A percentile compares a stretch with the other conserved stretches of the same genome.
These are phyloP conservation scores for Thunnus albacares DNA, from an alignment of 2,797 vertebrate species.

Conservation along the genomic window DNA sequence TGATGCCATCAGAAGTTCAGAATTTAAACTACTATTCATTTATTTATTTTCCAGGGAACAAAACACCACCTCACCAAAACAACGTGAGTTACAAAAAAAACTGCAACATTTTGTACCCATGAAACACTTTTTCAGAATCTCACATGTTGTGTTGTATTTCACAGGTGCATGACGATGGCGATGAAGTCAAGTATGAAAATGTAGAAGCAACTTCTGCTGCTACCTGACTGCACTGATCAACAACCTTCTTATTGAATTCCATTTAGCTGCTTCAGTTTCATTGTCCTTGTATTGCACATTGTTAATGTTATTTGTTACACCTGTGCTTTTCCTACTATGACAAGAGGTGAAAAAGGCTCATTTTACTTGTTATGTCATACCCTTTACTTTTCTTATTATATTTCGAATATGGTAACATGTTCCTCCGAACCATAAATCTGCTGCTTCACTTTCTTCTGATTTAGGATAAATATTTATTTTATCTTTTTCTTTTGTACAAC, in stretches of 20 bases:
- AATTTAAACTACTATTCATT: background rate
- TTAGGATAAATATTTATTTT: slow-evolving; percentile 1
- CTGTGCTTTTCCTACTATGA: too few relatives aligned
- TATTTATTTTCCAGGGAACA: background rate
- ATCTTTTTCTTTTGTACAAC: background rate
- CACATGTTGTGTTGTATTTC: background rate
- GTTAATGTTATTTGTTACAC: too few relatives aligned
- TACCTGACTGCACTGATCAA: background rate
- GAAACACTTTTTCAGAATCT: background rate
- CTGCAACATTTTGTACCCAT: background rate
- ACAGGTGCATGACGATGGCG: too few relatives aligned
- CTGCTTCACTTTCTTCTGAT: background rate
- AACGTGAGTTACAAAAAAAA: slow-evolving; percentile 9
- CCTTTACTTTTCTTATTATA: too few relatives aligned
- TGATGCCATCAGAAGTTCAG: too few relatives aligned
- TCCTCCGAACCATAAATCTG: background rate
- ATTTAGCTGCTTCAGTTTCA: too few relatives aligned
- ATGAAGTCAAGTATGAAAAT: slow-evolving; percentile 13
- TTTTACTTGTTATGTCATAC: background rate
- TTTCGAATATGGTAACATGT: too few relatives aligned
- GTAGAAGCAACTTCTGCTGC: background rate
- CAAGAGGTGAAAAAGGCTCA: too few relatives aligned
- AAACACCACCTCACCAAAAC: background rate
- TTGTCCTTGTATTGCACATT: too few relatives aligned
- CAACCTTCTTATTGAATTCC: too few relatives aligned